A percentile compares a stretch with the other conserved stretches of the same genome.
Conservation (phyloP, 2,797 vertebrate genomes). For the Sebastes paucispinis region DNA sequence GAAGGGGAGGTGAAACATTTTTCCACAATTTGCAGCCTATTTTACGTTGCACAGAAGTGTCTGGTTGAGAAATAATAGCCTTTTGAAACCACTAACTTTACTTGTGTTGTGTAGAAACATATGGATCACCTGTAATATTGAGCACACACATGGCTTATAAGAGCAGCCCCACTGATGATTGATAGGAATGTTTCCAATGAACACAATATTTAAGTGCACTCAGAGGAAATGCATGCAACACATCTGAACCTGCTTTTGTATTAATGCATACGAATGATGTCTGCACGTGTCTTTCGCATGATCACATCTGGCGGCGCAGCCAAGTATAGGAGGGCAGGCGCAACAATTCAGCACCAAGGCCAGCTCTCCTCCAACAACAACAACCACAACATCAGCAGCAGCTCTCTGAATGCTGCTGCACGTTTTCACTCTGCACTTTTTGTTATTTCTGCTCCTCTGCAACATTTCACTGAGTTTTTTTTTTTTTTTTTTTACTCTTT, state of each 20-base stretch:
- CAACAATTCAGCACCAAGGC: slow-evolving; percentile 67
- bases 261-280: neutral
- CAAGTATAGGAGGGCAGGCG: neutral
- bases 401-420: no score
- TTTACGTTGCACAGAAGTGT: neutral
- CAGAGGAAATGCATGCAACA: neutral
- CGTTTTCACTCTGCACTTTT: no score
- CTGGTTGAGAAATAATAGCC: neutral
- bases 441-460: no score
- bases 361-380: slow-evolving; percentile 38
- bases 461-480: no score
- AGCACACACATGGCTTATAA: no score
- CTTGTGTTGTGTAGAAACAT: neutral
- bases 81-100: neutral
- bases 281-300: neutral
- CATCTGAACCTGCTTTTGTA: neutral
- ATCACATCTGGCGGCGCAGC: slow-evolving; percentile 2
- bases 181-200: neutral
- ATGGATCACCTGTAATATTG: neutral
- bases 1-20: neutral
- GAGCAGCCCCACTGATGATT: neutral
- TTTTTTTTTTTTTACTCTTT: neutral
- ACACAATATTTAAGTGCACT: neutral
- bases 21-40: neutral
- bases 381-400: neutral